Evolutionary conservation across 2,888 invertebrate species (phyloP), one percentile per base, ranked within the genome.

Genomic region (Druceiella hillmani): DNA sequence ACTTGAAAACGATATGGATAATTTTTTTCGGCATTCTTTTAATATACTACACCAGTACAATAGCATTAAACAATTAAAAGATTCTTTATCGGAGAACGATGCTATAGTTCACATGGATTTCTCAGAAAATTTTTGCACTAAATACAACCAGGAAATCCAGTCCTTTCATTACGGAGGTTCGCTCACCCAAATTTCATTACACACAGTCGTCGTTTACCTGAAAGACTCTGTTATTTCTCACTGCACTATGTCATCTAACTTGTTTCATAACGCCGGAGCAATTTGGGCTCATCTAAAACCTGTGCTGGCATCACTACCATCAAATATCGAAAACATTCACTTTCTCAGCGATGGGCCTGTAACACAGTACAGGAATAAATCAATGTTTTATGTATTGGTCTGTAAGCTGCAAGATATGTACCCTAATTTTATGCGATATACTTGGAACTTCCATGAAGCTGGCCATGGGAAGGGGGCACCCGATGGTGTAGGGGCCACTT

Each of bases 171-270:
- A n/a, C n/a, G n/a, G n/a, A n/a, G n/a, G n/a, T n/a, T n/a, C n/a
- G n/a, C n/a, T n/a, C n/a, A n/a, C n/a, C n/a, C n/a, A n/a, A n/a
- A n/a, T 47, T 13, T 54, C 55, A 36, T 41, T 61, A 9, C 60
- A 62, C 43, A 60, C 59, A 17, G 58, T 56, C 9, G 55, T 60
- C 4, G 43, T 56, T 4, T 59, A 59, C 34, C 26, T 41, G 27
- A 46, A 44, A 33, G 28, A 46, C 17, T 46, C 44, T 27, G 28
- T 28, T 9, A 41, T 10, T 24, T 52, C 46, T 22, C 17, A 52
- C 24, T 55, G 55, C 44, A 53, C 55, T 40, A 35, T 56, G 4
- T 54, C 55, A 17, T 33, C 38, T 11, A 52, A 54, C 50, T 44
- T 55, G 33, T 33, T 38, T 32, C 57, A 57, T 38, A 50, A 48